Percentiles rank a stretch among this genome's conserved stretches.
phyloP scores from a whole-genome alignment of 2,888 invertebrate species.

The Prosopocoilus inquinatus region DNA sequence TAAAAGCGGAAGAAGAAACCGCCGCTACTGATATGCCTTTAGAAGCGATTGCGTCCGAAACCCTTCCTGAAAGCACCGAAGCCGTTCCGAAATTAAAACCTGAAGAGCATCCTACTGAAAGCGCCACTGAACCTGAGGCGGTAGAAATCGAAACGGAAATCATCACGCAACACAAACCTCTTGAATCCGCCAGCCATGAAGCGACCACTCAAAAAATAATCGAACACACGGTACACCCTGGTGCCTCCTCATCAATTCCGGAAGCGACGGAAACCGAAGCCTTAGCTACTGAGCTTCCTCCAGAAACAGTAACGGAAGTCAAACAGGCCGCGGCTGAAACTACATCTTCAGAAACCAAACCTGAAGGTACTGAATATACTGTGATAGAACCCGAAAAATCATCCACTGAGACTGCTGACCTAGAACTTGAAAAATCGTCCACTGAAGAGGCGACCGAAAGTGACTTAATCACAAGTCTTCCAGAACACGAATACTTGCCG shows the following conservation, averaged over 20 bases:
- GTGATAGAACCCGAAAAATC: constrained; percentile 13
- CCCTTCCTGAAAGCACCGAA: constrained; percentile 26
- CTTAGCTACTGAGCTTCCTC: background rate
- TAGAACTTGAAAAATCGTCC: constrained; percentile 14
- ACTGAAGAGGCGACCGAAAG: constrained; percentile 1
- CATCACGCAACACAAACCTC: too few relatives aligned
- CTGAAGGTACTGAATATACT: constrained; percentile 6
- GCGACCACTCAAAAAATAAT: too few relatives aligned
- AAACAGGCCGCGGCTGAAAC: constrained; percentile 4
- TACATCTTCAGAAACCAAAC: constrained; percentile 9
- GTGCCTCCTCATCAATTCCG: too few relatives aligned
- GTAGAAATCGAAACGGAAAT: constrained; percentile 3
- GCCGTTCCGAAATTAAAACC: background rate
- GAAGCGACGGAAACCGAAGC: too few relatives aligned
- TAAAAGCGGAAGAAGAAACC: constrained; percentile 16
- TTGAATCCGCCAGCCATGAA: too few relatives aligned
- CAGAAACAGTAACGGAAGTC: background rate
- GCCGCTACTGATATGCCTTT: background rate
- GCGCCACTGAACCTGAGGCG: constrained; percentile 15
- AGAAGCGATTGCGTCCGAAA: too few relatives aligned
- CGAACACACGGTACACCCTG: too few relatives aligned
- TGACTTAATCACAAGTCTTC: too few relatives aligned
- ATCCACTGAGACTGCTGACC: constrained; percentile 6
- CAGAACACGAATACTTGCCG: background rate
- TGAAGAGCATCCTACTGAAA: constrained; percentile 1